Conservation (phyloP, 2,113 vertebrate species). For the Chaetura pelagica region DNA sequence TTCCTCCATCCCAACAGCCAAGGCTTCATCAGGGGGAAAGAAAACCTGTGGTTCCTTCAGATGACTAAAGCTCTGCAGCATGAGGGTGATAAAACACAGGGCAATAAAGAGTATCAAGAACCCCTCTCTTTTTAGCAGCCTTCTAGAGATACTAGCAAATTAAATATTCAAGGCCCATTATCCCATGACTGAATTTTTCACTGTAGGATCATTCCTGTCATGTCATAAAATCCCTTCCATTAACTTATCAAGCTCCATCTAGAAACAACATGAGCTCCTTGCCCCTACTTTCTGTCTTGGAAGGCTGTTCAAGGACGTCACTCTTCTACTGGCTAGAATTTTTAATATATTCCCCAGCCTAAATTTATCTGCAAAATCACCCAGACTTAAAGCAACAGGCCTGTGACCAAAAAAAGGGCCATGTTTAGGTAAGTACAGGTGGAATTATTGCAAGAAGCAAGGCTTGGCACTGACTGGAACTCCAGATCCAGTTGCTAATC, state of each 20-base stretch:
- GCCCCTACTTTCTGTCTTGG: neutral
- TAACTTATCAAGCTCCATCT: slow-evolving; percentile 59
- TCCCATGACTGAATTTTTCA: slow-evolving; percentile 32
- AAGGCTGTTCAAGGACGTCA: neutral
- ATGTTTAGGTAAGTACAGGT: slow-evolving; percentile 13
- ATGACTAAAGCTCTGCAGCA: neutral
- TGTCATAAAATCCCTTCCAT: slow-evolving; percentile 52
- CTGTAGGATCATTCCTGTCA: slow-evolving; percentile 28
- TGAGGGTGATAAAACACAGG: neutral
- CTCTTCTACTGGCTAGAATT: slow-evolving; percentile 6
- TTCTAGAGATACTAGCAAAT: neutral
- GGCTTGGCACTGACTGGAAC: neutral
- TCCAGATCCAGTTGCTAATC: neutral
- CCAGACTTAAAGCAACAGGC: neutral
- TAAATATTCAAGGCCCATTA: slow-evolving; percentile 23
- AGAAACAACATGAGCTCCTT: slow-evolving; percentile 35
- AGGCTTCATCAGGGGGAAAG: neutral
- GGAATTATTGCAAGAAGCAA: neutral
- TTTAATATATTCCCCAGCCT: neutral
- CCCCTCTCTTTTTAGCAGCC: neutral
- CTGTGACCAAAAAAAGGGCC: slow-evolving; percentile 13
- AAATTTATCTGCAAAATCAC: slow-evolving; percentile 30
- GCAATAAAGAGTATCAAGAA: neutral
- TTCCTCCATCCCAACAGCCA: neutral
- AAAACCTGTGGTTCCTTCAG: neutral